Base-by-base conservation (phyloP, 2,113 vertebrate genomes). In the Grus americana region DNA sequence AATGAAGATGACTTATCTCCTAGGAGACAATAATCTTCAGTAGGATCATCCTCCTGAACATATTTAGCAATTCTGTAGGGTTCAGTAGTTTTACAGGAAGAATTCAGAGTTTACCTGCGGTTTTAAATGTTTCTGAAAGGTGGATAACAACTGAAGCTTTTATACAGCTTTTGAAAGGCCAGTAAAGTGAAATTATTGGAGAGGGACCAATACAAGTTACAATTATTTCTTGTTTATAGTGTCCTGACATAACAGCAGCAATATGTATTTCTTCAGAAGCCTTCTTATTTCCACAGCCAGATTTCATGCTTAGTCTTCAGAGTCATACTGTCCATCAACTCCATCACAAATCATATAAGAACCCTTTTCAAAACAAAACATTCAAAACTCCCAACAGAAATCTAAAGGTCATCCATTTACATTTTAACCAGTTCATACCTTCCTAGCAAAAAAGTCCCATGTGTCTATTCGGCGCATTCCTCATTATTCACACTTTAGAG, bases 321-420 rank as follows among this genome's bases (percentile, higher is more conserved):
- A 88, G 26, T 26, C 30, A 11, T 72, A 20, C 5, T 94, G 7
- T 62, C 62, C 26, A 66, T 46, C 55, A 85, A 6, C 34, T 82
- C 32, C 58, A 70, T 42, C 42, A 78, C 38, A 82, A 82, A 68
- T 9, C 58, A 36, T 32, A 14, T 40, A 65, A 67, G 42, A 65
- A 65, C 10, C 29, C 34, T 75, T 80, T 76, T 90, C 57, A 79
- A 86, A 86, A 70, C 72, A 88, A 84, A 80, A 23, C 47, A 49
- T 78, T 85, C 36, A 92, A 21, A 92, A 65, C 54, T 95, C 85
- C 59, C 70, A 73, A 30, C 18, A 72, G 78, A 85, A 83, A 92
- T 42, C 68, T 90, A 90, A 95, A 96, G 85, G 90, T 92, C 94
- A 93, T 17, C 12, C 50, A 78, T 91, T 95, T 88, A 63, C 38